Evolutionary conservation across 2,888 invertebrate species (phyloP).

Genomic region (Bembecia ichneumoniformis): DNA sequence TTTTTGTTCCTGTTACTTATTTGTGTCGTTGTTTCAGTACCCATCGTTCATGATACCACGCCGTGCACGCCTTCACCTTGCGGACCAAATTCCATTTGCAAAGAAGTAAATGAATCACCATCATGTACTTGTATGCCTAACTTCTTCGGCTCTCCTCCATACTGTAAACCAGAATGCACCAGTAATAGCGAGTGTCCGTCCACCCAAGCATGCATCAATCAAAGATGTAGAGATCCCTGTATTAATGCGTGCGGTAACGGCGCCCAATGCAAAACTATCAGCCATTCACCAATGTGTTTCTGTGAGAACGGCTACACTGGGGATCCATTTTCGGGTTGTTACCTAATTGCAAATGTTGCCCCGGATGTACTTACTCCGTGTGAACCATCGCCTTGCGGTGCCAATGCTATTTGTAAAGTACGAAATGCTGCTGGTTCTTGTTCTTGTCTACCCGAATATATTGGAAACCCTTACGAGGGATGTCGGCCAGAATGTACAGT

Average conservation of each 20-base stretch:
- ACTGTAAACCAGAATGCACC: conserved; percentile 81
- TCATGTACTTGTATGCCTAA: conserved; percentile 78
- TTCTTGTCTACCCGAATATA: conserved; percentile 78
- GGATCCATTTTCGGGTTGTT: conserved; percentile 77
- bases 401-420: conserved; percentile 76
- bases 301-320: conserved; percentile 77
- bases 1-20: not conserved
- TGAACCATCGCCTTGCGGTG: conserved; percentile 75
- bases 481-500: conserved; percentile 83
- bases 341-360: conserved; percentile 43
- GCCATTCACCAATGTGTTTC: conserved; percentile 83
- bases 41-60: conserved; percentile 63
- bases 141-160: conserved; percentile 81
- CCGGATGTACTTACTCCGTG: conserved; percentile 69
- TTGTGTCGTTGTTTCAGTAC: conserved; percentile 40
- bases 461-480: conserved; percentile 85
- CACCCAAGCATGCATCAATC: conserved; percentile 76
- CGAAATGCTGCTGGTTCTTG: conserved; percentile 76
- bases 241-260: conserved; percentile 79
- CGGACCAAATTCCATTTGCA: conserved; percentile 76
- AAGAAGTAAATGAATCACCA: conserved; percentile 69
- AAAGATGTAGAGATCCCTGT: conserved; percentile 79
- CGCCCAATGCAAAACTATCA: conserved; percentile 79
- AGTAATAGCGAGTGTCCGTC: conserved; percentile 79
- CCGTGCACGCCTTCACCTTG: conserved; percentile 81